These are phyloP conservation scores for Endotricha flammealis DNA, from an alignment of 2,888 invertebrate species.

Conservation along the genomic window DNA sequence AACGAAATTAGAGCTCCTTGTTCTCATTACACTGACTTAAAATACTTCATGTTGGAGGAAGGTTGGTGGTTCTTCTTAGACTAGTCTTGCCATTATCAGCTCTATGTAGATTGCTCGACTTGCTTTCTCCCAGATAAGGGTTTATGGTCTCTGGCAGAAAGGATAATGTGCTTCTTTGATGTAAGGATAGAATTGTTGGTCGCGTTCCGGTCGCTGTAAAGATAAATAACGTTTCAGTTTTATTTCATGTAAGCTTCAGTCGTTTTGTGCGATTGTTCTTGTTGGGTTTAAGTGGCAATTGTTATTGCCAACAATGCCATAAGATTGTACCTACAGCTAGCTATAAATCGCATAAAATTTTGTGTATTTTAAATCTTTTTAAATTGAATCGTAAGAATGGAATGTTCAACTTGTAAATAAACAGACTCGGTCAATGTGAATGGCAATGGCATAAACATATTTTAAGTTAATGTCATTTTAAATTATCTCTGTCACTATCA, in stretches of 20 bases:
- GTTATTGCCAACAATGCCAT: too few species aligned
- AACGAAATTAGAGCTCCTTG: slow-evolving; percentile 40
- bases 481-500: too few species aligned
- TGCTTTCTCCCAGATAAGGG: slow-evolving; percentile 72
- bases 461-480: too few species aligned
- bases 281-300: not conserved
- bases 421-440: too few species aligned
- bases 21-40: slow-evolving; percentile 52
- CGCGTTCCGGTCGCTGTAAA: slow-evolving; percentile 54
- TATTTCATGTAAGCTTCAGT: slow-evolving; percentile 24
- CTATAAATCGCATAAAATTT: too few species aligned
- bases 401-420: too few species aligned
- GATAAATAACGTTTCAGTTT: slow-evolving; percentile 50
- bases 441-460: too few species aligned
- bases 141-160: slow-evolving; percentile 69
- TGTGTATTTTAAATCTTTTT: too few species aligned
- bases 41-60: slow-evolving; percentile 27
- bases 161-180: slow-evolving; percentile 74
- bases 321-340: too few species aligned
- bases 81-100: slow-evolving; percentile 70
- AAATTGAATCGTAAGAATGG: too few species aligned
- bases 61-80: slow-evolving; percentile 35
- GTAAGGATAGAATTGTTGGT: slow-evolving; percentile 55
- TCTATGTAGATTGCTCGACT: slow-evolving; percentile 74
- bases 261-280: slow-evolving; percentile 9